Evolutionary conservation across 2,888 invertebrate species (phyloP), one percentile per base, ranked within the genome.

Genomic region (Perizoma flavofasciatum): DNA sequence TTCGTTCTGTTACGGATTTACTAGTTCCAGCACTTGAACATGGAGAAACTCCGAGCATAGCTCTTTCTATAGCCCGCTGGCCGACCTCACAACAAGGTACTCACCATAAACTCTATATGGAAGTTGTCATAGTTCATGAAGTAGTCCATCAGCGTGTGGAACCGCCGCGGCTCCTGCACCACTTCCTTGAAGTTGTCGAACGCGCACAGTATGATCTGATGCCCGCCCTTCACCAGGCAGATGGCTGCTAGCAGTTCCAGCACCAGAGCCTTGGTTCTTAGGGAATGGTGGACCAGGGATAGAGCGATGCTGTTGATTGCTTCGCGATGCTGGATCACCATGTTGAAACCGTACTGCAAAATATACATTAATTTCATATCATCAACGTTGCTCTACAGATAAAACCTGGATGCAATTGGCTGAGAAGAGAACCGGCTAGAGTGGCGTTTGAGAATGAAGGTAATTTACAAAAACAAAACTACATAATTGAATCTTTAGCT

Each of bases 141-240:
- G 92, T 98, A 98, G 77, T 97, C 96, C 97, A 99, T 98, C 44
- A 99, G 94, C 0, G 99, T 99, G 89, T 99, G 97, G 89, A 99
- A 99, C 81, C 99, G 93, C 72, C 95, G 94, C 81, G 99, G 99
- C 68, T 95, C 95, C 57, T 96, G 96, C 53, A 97, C 96, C 41
- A 92, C 89, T 88, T 97, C 97, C 90, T 99, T 98, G 89, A 99
- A 99, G 90, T 98, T 98, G 85, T 99, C 98, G 86, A 99, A 99
- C 5, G 99, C 98, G 1, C 96, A 96, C 55, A 99, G 93, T 71
- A 99, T 99, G 79, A 99, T 98, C 89, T 98, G 98, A 82, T 99
- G 99, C n/a, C 99, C 99, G 11, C 99, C 99, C 89, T 98, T 98
- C 62, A 99, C 99, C 69, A 99, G 93, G 87, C 99, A 99, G 74